A percentile compares a stretch with the other conserved stretches of the same genome.
phyloP scores from a whole-genome alignment of 2,888 invertebrate species.

The Ametastegia equiseti region DNA sequence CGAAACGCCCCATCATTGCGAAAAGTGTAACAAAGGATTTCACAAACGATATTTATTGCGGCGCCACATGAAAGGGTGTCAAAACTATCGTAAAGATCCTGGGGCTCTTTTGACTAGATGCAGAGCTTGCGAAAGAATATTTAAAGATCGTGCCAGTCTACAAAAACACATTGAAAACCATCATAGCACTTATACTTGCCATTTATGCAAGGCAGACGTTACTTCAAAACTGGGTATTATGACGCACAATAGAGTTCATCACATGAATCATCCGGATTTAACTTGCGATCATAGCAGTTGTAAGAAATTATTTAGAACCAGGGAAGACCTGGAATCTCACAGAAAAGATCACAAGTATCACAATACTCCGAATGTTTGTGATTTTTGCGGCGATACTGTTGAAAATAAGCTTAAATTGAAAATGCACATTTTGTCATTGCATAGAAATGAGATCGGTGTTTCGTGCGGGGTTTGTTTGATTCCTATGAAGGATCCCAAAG shows the following conservation, averaged over 20 bases:
- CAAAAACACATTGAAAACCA: constrained; percentile 79
- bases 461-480: constrained; percentile 80
- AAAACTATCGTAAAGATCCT: constrained; percentile 76
- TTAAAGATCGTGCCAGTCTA: constrained; percentile 78
- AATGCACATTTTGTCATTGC: constrained; percentile 79
- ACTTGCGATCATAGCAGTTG: constrained; percentile 76
- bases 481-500: constrained; percentile 78
- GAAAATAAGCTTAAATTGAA: constrained; percentile 79
- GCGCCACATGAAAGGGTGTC: constrained; percentile 80
- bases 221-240: constrained; percentile 80
- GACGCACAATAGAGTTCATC: constrained; percentile 79
- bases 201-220: constrained; percentile 77
- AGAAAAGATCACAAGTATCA: constrained; percentile 77
- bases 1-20: constrained; percentile 77
- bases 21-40: constrained; percentile 79
- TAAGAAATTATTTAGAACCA: constrained; percentile 78
- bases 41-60: constrained; percentile 78
- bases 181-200: constrained; percentile 78
- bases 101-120: constrained; percentile 77
- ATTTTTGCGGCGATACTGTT: constrained; percentile 79
- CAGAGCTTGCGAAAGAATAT: constrained; percentile 79
- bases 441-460: constrained; percentile 78
- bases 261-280: constrained; percentile 78
- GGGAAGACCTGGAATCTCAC: constrained; percentile 77
- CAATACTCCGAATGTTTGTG: constrained; percentile 77